Evolutionary conservation across 1,140 invertebrate species (phyloP).

Genomic region (Trissolcus basalis): DNA sequence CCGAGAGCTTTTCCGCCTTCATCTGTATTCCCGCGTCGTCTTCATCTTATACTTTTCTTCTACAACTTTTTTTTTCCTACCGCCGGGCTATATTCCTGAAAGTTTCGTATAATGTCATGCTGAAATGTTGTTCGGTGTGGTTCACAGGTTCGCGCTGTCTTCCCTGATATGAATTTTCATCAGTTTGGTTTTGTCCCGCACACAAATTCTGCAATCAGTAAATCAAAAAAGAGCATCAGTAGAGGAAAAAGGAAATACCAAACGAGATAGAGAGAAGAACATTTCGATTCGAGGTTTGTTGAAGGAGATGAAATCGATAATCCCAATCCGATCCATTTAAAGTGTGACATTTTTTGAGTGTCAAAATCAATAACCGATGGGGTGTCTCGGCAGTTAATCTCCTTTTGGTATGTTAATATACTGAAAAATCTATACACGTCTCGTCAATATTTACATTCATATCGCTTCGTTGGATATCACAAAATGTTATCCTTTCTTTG

Average conservation of each 20-base stretch:
- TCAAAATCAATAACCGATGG: constrained; percentile 3
- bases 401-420: constrained; percentile 7
- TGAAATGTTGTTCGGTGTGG: not conserved
- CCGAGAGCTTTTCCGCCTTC: constrained; percentile 7
- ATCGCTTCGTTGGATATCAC: too few relatives aligned
- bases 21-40: not conserved
- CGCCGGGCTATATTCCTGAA: not conserved
- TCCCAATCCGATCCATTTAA: not conserved
- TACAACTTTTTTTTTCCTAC: not conserved
- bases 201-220: too few relatives aligned
- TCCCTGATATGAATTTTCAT: too few relatives aligned
- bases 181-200: too few relatives aligned
- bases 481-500: too few relatives aligned
- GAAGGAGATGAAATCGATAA: too few relatives aligned
- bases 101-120: not conserved
- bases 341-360: constrained; percentile 29
- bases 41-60: constrained; percentile 6
- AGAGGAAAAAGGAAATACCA: too few relatives aligned
- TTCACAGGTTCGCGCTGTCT: too few relatives aligned
- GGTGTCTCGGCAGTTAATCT: constrained; percentile 21
- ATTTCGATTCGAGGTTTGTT: too few relatives aligned
- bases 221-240: too few relatives aligned
- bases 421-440: not conserved
- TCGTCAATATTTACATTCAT: too few relatives aligned
- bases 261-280: too few relatives aligned